Percentiles rank a stretch among this genome's conserved stretches.
These are phyloP conservation scores for Pteropus alecto DNA, from an alignment of 2,113 vertebrate species.

Conservation along the genomic window DNA sequence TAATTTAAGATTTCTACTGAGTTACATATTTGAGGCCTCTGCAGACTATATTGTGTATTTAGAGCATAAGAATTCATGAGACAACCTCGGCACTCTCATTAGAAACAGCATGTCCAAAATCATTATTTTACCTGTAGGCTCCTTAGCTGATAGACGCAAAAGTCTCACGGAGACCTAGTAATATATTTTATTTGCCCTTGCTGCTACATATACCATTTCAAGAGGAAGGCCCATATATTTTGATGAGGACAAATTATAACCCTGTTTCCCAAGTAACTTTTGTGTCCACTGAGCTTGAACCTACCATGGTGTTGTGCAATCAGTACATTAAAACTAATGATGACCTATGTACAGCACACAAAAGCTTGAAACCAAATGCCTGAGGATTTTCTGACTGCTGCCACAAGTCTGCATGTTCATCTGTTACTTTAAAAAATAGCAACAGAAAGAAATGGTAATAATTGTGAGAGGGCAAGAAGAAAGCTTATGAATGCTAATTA, in stretches of 20 bases:
- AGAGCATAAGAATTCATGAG: conserved; percentile 37
- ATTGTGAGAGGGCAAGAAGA: background rate
- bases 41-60: background rate
- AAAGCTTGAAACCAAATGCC: background rate
- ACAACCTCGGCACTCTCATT: conserved; percentile 30
- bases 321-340: background rate
- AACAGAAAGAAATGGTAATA: background rate
- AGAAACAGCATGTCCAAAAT: conserved; percentile 45
- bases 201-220: background rate
- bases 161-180: conserved; percentile 9
- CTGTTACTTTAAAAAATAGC: background rate
- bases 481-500: background rate
- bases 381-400: background rate
- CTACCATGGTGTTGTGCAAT: background rate
- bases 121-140: background rate
- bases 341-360: background rate
- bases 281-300: background rate
- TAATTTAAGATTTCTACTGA: conserved; percentile 23
- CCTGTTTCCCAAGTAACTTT: background rate
- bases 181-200: conserved; percentile 25
- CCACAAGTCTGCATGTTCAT: background rate
- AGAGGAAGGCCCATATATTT: conserved; percentile 16
- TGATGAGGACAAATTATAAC: conserved; percentile 20
- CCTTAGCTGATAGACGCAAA: background rate
- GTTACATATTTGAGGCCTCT: background rate